These are phyloP conservation scores for Archilochus colubris DNA, from an alignment of 2,113 vertebrate genomes.

Conservation along the genomic window DNA sequence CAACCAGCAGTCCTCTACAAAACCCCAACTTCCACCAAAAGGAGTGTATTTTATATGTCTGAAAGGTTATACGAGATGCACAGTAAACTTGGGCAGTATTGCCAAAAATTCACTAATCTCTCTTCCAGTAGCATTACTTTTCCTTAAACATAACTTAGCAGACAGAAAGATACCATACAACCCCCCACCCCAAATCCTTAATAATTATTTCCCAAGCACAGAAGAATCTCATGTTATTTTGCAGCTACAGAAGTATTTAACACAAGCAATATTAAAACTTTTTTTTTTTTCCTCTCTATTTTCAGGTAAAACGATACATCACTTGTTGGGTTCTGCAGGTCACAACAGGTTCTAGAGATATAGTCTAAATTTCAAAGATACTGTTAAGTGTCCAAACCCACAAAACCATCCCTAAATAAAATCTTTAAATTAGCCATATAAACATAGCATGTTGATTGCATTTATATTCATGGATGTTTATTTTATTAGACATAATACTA, in stretches of 20 bases:
- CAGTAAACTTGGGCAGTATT: background rate
- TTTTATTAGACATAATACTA: background rate
- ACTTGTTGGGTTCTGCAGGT: background rate
- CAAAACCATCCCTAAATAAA: background rate
- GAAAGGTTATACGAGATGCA: background rate
- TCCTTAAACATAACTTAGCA: background rate
- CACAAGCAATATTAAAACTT: background rate
- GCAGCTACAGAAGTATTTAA: background rate
- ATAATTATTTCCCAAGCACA: background rate
- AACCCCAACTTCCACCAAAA: background rate
- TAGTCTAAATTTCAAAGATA: constrained; percentile 3
- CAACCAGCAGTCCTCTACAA: background rate
- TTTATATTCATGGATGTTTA: background rate
- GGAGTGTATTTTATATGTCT: background rate
- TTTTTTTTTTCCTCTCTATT: background rate
- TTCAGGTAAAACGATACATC: constrained; percentile 11
- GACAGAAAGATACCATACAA: background rate
- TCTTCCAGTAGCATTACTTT: background rate
- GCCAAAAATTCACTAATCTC: background rate
- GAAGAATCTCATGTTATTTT: background rate
- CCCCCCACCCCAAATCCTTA: background rate
- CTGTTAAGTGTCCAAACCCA: background rate
- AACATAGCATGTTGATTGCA: background rate
- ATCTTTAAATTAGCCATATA: background rate
- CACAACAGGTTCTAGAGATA: background rate